A percentile compares a stretch with the other conserved stretches of the same genome.
Conservation (phyloP, 2,113 vertebrate species). For the Edolisoma coerulescens region DNA sequence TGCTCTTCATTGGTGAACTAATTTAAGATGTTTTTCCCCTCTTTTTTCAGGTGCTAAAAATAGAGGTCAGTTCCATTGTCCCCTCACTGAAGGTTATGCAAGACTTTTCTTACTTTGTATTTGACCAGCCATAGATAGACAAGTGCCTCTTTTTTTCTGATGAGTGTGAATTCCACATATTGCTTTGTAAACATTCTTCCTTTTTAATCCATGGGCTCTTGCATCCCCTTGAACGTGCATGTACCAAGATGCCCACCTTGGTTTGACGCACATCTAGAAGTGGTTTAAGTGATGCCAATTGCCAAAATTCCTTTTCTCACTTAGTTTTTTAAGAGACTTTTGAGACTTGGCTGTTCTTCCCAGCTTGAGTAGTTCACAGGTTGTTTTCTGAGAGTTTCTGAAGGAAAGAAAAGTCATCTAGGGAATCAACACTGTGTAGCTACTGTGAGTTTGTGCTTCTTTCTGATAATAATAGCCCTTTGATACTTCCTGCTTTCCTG, state of each 20-base stretch:
- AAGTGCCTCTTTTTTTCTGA: background rate
- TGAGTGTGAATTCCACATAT: background rate
- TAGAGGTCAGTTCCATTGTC: background rate
- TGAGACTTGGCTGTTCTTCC: background rate
- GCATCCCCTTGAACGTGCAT: background rate
- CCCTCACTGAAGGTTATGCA: background rate
- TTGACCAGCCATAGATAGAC: background rate
- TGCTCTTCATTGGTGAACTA: background rate
- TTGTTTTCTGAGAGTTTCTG: background rate
- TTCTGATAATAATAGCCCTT: background rate
- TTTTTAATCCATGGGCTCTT: background rate
- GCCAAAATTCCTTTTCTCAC: background rate
- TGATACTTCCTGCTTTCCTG: background rate
- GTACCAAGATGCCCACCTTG: background rate
- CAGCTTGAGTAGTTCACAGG: background rate
- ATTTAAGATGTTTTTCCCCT: background rate
- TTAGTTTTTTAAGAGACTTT: background rate
- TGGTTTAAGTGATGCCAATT: background rate
- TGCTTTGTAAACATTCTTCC: background rate
- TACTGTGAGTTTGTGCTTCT: background rate
- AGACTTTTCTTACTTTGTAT: background rate
- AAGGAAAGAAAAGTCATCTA: background rate
- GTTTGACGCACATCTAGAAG: slow-evolving; percentile 15
- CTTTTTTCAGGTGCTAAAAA: background rate
- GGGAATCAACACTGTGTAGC: background rate